Percentiles rank a stretch among this genome's conserved stretches.
Conservation (phyloP, 2,797 vertebrate genomes). For the Tamandua tetradactyla region DNA sequence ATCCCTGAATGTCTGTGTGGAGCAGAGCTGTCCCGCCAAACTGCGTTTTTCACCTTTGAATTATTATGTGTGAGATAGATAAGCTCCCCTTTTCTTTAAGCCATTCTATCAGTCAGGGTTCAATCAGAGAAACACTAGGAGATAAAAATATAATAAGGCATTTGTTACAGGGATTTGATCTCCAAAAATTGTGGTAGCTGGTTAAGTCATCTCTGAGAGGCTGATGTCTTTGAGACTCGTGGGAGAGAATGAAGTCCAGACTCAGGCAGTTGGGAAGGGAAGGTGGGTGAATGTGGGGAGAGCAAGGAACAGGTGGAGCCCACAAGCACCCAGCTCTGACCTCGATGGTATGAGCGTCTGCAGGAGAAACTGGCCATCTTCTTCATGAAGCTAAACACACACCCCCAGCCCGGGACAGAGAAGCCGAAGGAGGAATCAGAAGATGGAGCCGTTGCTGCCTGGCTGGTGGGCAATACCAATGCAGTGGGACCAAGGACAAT, state of each 20-base stretch:
- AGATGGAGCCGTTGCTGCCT: not conserved
- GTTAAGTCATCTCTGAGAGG: not conserved
- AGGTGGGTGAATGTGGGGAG: not conserved
- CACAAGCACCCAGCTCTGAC: not conserved
- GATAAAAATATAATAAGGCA: not conserved
- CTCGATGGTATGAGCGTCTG: not conserved
- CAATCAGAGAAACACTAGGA: not conserved
- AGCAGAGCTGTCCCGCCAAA: not conserved
- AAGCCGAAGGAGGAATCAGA: not conserved
- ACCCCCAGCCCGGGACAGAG: not conserved
- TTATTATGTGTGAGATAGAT: not conserved
- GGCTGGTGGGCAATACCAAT: too few relatives aligned
- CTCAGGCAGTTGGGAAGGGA: not conserved
- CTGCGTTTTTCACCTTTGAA: not conserved
- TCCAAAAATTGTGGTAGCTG: not conserved
- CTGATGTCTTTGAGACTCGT: not conserved
- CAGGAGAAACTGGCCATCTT: not conserved
- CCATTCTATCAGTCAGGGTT: not conserved
- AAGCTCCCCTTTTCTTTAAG: not conserved
- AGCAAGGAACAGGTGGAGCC: not conserved
- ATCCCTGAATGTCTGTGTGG: not conserved
- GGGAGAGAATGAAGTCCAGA: not conserved
- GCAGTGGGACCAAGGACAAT: not conserved
- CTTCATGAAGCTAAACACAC: not conserved
- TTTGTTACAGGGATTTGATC: constrained; percentile 20